Percentiles rank a stretch among this genome's conserved stretches.
phyloP scores from a whole-genome alignment of 2,888 invertebrate genomes.

The Pristionchus maxplancki region DNA sequence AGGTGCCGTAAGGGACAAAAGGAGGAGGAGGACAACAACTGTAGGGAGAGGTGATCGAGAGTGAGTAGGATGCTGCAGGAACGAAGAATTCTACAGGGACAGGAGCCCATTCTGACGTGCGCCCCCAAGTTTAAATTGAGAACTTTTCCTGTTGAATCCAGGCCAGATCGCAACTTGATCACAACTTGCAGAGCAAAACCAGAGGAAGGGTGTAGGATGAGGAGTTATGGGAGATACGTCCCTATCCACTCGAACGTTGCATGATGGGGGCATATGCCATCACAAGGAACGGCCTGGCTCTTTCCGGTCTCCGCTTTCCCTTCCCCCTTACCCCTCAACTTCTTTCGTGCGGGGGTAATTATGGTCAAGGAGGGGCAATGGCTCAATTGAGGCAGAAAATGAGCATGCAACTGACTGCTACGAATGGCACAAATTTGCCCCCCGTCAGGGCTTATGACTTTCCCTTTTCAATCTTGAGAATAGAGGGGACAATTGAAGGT shows the following conservation, averaged over 20 bases:
- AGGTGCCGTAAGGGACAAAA: conserved; percentile 1
- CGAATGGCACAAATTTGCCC: conserved; percentile 31
- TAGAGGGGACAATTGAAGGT: not conserved
- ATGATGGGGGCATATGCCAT: not conserved
- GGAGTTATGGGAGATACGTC: too few relatives aligned
- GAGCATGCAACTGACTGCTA: not conserved
- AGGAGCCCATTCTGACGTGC: too few relatives aligned
- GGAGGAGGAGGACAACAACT: not conserved
- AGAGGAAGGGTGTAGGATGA: too few relatives aligned
- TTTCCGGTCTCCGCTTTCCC: conserved; percentile 17
- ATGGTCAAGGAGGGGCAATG: conserved; percentile 24
- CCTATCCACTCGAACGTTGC: not conserved
- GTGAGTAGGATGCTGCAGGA: not conserved
- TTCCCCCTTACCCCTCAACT: not conserved
- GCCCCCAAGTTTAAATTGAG: too few relatives aligned
- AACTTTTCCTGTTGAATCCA: too few relatives aligned
- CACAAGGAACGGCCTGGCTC: not conserved
- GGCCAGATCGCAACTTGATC: too few relatives aligned
- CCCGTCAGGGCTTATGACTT: not conserved
- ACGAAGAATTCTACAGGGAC: too few relatives aligned
- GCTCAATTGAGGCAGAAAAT: conserved; percentile 35
- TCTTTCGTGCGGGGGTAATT: not conserved
- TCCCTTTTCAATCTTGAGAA: not conserved
- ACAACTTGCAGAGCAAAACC: too few relatives aligned
- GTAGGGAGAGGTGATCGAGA: not conserved